Evolutionary conservation across 2,888 invertebrate species (phyloP), one percentile per base, ranked within the genome.

Genomic region (Leistus spinibarbis): DNA sequence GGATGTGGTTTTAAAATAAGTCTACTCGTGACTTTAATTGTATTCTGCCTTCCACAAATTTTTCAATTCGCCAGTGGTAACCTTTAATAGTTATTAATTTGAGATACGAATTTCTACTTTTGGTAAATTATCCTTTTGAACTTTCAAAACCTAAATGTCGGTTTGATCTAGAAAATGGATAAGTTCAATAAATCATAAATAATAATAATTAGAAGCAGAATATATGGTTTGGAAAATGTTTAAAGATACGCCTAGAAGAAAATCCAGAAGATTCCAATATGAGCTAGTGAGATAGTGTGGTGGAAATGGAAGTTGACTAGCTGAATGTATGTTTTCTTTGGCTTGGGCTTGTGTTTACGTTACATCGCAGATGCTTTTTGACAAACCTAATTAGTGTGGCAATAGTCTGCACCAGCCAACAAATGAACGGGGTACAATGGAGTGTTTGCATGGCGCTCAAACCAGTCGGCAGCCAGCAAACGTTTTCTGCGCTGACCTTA

Each of bases 311-410:
- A 40, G 40, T 40, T 40, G 40, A 40, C 60, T 60, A 60, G 22
- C 60, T 10, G 66, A 72, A 40, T 75, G 75, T 56, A 75, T 75
- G 75, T 69, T 75, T 75, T 75, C 69, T 54, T 69, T 75, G 75
- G 69, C 68, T 40, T 54, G 63, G 27, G 54, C 63, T 54, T 69
- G 69, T 75, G 66, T 75, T 75, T 75, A 53, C 54, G 63, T 75
- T 75, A 60, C 75, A 64, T 63, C 63, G 54, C 68, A 75, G 75
- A 75, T 75, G 75, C 75, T 75, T 75, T 75, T 75, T 75, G 73
- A 75, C 75, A 69, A 75, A 75, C 69, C 69, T 75, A 75, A 75
- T 75, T 75, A 75, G 75, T 69, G 56, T 27, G 69, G 75, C 75
- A 10, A 60, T 22, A 67, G 73, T 24, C 54, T 40, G 66, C 54